phyloP scores from a whole-genome alignment of 35 echinoderm and acorn worm species.

The Lytechinus pictus region DNA sequence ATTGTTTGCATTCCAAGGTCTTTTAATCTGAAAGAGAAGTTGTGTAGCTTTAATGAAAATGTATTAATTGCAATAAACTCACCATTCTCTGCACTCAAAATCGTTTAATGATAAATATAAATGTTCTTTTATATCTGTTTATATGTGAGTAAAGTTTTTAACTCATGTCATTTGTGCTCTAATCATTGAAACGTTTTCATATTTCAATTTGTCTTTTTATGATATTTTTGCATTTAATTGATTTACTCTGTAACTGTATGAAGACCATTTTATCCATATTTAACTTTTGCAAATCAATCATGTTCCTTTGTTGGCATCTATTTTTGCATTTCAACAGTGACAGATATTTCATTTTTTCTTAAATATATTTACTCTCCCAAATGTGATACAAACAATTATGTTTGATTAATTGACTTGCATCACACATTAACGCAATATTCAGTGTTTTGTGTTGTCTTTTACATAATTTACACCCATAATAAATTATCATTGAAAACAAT shows the following conservation, averaged over 20 bases:
- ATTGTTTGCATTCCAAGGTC: too few species aligned
- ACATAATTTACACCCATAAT: not conserved
- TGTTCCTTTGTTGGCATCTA: not conserved
- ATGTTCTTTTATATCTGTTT: too few species aligned
- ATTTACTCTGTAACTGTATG: too few species aligned
- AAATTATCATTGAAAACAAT: not conserved
- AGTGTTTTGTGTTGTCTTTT: not conserved
- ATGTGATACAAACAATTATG: not conserved
- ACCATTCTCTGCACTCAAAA: too few species aligned
- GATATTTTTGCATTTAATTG: too few species aligned
- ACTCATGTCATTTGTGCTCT: not conserved
- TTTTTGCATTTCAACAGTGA: not conserved
- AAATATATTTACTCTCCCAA: not conserved
- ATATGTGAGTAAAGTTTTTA: not conserved
- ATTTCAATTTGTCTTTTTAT: too few species aligned
- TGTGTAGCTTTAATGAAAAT: too few species aligned
- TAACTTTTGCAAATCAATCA: not conserved
- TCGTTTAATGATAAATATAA: too few species aligned
- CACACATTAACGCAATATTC: not conserved
- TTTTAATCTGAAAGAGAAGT: too few species aligned
- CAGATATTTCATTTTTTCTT: not conserved
- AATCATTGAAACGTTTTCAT: not conserved
- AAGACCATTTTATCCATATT: too few species aligned
- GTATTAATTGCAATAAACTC: too few species aligned
- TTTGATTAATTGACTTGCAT: not conserved